Conservation (phyloP, 2,797 vertebrate species). For the Lemur catta region DNA sequence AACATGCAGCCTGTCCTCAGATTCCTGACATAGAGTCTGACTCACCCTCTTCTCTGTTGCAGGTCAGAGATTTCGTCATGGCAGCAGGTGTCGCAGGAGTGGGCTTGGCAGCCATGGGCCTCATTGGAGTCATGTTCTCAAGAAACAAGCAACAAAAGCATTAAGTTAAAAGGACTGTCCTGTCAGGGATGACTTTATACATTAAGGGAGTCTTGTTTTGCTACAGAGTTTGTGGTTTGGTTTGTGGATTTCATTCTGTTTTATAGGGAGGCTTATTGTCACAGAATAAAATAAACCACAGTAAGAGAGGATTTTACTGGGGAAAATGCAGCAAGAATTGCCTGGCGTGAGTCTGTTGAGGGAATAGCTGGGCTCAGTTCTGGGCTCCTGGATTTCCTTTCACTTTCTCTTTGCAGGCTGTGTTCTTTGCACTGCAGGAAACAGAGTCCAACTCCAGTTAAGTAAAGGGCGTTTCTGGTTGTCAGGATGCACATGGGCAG, state of each 20-base stretch:
- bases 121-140: constrained; percentile 63
- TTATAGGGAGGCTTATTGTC: constrained; percentile 60
- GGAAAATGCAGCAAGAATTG: neutral
- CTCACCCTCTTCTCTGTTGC: constrained; percentile 25
- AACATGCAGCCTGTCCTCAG: neutral
- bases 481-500: neutral
- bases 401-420: neutral
- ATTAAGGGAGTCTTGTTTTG: neutral
- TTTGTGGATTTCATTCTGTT: constrained; percentile 14
- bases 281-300: constrained; percentile 50
- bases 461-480: neutral
- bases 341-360: neutral
- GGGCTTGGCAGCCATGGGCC: constrained; percentile 40
- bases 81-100: neutral
- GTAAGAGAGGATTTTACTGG: neutral
- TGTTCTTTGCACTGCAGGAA: neutral
- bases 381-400: neutral
- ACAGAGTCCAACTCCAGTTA: neutral
- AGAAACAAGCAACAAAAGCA: constrained; percentile 69
- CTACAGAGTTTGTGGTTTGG: neutral
- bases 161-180: neutral
- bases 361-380: neutral
- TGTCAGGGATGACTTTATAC: neutral
- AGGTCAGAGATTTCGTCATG: constrained; percentile 64
- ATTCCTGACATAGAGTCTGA: neutral